Base-by-base conservation (phyloP, 1,140 invertebrate genomes). In the Archivesica marissinica region DNA sequence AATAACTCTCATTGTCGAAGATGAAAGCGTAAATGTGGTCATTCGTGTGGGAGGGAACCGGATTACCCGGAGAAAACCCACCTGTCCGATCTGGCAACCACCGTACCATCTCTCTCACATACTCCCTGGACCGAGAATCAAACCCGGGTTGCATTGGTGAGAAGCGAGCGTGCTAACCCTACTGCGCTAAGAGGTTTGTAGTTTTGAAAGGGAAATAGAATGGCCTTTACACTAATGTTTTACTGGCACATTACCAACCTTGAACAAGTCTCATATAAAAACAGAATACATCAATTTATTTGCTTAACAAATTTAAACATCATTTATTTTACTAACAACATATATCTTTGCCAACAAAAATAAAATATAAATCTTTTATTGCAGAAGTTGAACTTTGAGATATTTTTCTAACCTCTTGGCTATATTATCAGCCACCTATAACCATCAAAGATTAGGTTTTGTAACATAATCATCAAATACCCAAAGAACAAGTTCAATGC, bases 321-420 rank as follows among this genome's bases (percentile, higher is more conserved):
- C 39, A 30, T 72, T 72, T 30, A 72, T 15, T 72, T n/a, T 47
- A n/a, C 33, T 44, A 70, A 28, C 41, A 44, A 47, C 23, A 72
- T 72, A 72, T 28, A 44, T 50, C 23, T 2, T 50, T 52, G 44
- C 44, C 68, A 47, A 25, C 15, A 33, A 72, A 25, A 72, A 72
- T 44, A 72, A 47, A 13, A 72, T 50, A 72, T 72, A 72, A 50
- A 72, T 72, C 68, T 72, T 72, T 64, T 72, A 50, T 72, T 72
- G 68, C 25, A 72, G 68, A 72, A 33, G 50, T 25, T 72, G 68
- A 72, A 72, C 68, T 50, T 72, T 72, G 68, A 44, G 25, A 47
- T 72, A 72, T 72, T 72, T 72, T 72, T 28, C 15, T 72, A 72
- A 72, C 68, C 68, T 72, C 50, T 72, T 72, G 28, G 41, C 68